Evolutionary conservation across 2,113 vertebrate species (phyloP).

Genomic region (Serinus canaria): DNA sequence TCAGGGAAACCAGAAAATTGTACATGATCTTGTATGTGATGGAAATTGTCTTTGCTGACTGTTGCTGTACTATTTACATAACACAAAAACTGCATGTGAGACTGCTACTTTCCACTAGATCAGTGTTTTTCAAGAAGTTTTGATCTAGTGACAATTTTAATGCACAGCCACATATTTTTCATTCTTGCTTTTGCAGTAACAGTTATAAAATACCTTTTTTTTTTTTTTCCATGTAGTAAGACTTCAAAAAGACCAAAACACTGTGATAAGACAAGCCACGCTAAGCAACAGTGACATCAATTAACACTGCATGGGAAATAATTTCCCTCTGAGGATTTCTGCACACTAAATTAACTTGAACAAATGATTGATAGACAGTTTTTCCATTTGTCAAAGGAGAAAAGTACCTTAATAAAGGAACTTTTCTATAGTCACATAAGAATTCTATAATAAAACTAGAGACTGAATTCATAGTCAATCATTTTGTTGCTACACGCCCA

Average conservation of each 20-base stretch:
- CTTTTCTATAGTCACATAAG: neutral
- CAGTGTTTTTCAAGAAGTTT: constrained; percentile 15
- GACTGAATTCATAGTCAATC: neutral
- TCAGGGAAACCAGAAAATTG: neutral
- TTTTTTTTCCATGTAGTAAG: neutral
- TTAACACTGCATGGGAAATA: neutral
- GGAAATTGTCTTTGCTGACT: constrained; percentile 7
- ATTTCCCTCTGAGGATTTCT: neutral
- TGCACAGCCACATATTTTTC: neutral
- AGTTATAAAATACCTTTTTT: neutral
- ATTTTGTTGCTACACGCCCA: neutral
- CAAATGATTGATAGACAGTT: neutral
- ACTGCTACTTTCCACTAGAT: constrained; percentile 25
- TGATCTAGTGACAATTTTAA: neutral
- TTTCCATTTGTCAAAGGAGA: neutral
- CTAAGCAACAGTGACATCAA: neutral
- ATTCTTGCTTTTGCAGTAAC: neutral
- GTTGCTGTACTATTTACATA: neutral
- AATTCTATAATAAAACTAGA: neutral
- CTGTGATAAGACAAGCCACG: fast-evolving
- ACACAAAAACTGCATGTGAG: neutral
- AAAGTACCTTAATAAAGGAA: neutral
- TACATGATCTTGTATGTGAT: neutral
- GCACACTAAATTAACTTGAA: neutral
- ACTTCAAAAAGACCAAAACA: neutral